These are phyloP conservation scores for Rugalucina vietnamica DNA, from an alignment of 2,888 invertebrate species.

Conservation along the genomic window DNA sequence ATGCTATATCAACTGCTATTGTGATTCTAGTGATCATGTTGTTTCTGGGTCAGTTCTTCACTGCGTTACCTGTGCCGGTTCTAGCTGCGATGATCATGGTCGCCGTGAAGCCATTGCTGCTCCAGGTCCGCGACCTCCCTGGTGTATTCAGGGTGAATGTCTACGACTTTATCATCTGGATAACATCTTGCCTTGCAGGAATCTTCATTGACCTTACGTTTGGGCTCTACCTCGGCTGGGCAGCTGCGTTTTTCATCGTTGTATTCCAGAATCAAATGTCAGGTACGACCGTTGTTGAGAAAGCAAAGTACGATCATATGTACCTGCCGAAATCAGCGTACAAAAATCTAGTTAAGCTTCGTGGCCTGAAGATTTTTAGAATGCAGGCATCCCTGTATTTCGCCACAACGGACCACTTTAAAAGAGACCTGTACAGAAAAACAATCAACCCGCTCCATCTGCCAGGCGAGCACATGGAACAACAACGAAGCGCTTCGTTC, in stretches of 20 bases:
- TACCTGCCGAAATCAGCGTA: neutral
- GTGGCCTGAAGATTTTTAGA: slow-evolving; percentile 35
- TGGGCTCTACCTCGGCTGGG: slow-evolving; percentile 76
- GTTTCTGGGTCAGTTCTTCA: slow-evolving; percentile 77
- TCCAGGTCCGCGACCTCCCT: slow-evolving; percentile 88
- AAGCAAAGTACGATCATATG: slow-evolving; percentile 8
- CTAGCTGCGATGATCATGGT: slow-evolving; percentile 84
- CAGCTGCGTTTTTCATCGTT: slow-evolving; percentile 67
- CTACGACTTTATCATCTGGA: slow-evolving; percentile 88
- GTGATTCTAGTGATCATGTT: slow-evolving; percentile 78
- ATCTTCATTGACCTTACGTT: slow-evolving; percentile 75
- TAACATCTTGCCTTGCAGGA: slow-evolving; percentile 68
- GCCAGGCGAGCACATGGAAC: slow-evolving; percentile 7
- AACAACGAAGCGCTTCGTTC: neutral
- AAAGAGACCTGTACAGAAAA: slow-evolving; percentile 21
- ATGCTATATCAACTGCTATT: slow-evolving; percentile 71
- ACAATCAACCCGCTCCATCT: slow-evolving; percentile 39
- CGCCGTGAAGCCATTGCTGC: slow-evolving; percentile 83
- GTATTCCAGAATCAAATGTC: slow-evolving; percentile 68
- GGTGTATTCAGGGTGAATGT: slow-evolving; percentile 90
- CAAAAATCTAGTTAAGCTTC: neutral
- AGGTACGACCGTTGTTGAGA: neutral
- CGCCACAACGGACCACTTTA: slow-evolving; percentile 57
- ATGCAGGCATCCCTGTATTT: slow-evolving; percentile 51
- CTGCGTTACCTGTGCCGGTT: slow-evolving; percentile 79